Evolutionary conservation across 1,140 invertebrate genomes (phyloP), one percentile per base, ranked within the genome.

Genomic region (Saxidomus purpurata): DNA sequence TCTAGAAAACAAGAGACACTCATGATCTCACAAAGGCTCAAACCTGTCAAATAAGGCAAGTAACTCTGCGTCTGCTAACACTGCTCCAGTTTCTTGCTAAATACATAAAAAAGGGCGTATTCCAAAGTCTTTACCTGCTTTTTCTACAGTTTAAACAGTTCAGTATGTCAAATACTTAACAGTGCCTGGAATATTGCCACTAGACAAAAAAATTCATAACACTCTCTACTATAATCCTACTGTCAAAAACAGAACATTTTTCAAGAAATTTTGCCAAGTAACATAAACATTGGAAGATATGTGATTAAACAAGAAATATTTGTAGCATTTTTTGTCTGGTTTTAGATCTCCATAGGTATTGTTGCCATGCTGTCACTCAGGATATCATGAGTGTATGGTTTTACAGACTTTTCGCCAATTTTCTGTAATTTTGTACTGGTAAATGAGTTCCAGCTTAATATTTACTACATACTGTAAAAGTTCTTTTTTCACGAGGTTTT

Each of bases 261-360:
- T 40, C 34, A 36, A 38, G 22, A 17, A n/a, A 9, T 71, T 38
- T 34, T 71, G 67, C 25, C 67, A 71, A 71, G 34, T 38, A 71
- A 71, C 34, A 38, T 71, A 71, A 71, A 71, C 67, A 38, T 19
- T 71, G 9, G 34, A 40, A 22, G 67, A 71, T 71, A 38, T 71
- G 67, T 38, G 67, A 71, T 71, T 71, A 71, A 71, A 71, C 67
- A 71, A 71, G 67, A 71, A 71, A 71, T 71, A 71, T 71, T 71
- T 71, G 34, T 38, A 71, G 67, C 36, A 71, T 40, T 71, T 71
- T 71, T 40, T 38, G 67, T 36, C 67, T 71, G 34, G 8, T 28
- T 71, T 38, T 36, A 71, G 67, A 71, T 19, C 36, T 34, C 67
- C 36, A 34, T 40, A 38, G 31, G 67, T 38, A 38, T 71, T 71